Percentiles rank a stretch among this genome's conserved stretches.
phyloP scores from a whole-genome alignment of 2,888 invertebrate genomes.

The Timema cristinae region DNA sequence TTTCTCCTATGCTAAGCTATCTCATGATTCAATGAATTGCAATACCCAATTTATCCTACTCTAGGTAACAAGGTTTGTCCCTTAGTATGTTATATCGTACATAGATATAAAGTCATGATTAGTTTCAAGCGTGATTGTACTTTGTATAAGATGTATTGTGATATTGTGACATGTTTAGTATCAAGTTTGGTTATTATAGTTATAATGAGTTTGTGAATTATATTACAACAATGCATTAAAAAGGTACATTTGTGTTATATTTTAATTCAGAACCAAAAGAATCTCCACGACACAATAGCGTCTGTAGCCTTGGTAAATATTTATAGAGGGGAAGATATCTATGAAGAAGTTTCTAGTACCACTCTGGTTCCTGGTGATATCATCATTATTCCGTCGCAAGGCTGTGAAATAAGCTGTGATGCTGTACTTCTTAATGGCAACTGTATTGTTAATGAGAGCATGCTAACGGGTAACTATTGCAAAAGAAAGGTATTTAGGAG shows the following conservation, averaged over 20 bases:
- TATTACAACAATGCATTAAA: neutral
- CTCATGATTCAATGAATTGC: too few species aligned
- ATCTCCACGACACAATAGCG: conserved; percentile 46
- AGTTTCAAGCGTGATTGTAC: too few species aligned
- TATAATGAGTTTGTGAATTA: neutral
- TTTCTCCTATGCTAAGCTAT: too few species aligned
- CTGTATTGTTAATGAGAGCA: conserved; percentile 91
- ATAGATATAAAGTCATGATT: too few species aligned
- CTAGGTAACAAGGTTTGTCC: too few species aligned
- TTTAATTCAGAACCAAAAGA: conserved; percentile 44
- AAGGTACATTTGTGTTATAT: neutral
- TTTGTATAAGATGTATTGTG: too few species aligned
- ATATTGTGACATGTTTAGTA: too few species aligned
- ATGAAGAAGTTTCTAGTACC: conserved; percentile 51
- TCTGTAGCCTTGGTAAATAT: conserved; percentile 52
- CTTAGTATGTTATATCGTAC: too few species aligned
- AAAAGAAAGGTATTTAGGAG: too few species aligned
- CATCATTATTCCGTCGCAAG: conserved; percentile 72
- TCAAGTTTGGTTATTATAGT: neutral
- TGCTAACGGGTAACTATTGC: conserved; percentile 71
- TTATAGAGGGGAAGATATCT: conserved; percentile 45
- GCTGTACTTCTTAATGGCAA: conserved; percentile 81
- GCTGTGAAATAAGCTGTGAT: conserved; percentile 77
- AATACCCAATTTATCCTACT: too few species aligned
- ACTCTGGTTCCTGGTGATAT: conserved; percentile 85